Evolutionary conservation across 1,140 invertebrate genomes (phyloP).

Genomic region (Drosophila subpulchrella): DNA sequence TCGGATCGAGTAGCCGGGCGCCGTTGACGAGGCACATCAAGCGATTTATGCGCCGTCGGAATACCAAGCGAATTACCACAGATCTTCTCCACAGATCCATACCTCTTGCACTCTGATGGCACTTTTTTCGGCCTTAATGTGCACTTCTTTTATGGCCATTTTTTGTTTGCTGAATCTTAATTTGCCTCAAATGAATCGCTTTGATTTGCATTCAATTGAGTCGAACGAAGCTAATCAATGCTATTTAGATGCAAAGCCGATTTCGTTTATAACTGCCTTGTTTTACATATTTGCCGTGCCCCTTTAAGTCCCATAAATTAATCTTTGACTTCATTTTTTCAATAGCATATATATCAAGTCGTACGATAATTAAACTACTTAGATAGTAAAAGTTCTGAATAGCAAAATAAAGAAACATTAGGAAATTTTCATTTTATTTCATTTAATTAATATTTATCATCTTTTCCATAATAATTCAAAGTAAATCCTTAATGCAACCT

Average conservation of each 20-base stretch:
- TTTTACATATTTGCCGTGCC: constrained; percentile 16
- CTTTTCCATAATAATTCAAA: background rate
- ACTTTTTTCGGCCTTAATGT: background rate
- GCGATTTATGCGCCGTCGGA: constrained; percentile 44
- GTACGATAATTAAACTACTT: too few species aligned
- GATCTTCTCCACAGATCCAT: constrained; percentile 12
- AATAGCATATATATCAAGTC: background rate
- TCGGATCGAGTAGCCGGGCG: constrained; percentile 24
- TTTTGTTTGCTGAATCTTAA: background rate
- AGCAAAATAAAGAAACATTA: too few species aligned
- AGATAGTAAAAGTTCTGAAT: too few species aligned
- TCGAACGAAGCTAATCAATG: background rate
- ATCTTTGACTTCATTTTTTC: background rate
- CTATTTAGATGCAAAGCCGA: constrained; percentile 19
- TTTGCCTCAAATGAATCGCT: background rate
- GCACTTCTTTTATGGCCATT: background rate
- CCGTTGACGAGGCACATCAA: constrained; percentile 45
- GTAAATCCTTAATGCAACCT: constrained; percentile 25
- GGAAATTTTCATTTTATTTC: background rate
- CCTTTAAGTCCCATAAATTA: background rate
- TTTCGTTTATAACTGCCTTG: constrained; percentile 13
- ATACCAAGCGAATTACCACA: constrained; percentile 28
- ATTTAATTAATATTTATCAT: background rate
- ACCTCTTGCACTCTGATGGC: constrained; percentile 11
- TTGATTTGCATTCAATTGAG: constrained; percentile 9